Conservation (phyloP, 1,140 invertebrate genomes). For the Anastatus disparis region DNA sequence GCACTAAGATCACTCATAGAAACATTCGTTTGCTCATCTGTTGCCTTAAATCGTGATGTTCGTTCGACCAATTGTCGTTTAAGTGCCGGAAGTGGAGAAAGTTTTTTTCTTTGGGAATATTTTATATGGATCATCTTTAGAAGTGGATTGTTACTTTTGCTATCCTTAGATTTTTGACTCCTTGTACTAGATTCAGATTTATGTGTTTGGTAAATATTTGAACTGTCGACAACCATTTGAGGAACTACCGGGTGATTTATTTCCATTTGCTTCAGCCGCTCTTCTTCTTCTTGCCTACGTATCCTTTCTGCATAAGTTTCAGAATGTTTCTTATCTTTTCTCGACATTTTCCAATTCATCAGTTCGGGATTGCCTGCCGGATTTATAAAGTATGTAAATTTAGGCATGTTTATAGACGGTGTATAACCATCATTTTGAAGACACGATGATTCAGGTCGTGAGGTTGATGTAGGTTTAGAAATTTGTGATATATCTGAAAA, state of each 20-base stretch:
- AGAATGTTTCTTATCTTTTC: conserved; percentile 63
- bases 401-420: conserved; percentile 43
- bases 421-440: not conserved
- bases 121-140: conserved; percentile 27
- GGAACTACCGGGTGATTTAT: not conserved
- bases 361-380: conserved; percentile 47
- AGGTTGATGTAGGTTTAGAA: not conserved
- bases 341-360: conserved; percentile 58
- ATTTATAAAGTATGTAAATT: conserved; percentile 60
- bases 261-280: not conserved
- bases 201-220: too few relatives aligned
- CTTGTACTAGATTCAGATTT: too few relatives aligned
- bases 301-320: conserved; percentile 60
- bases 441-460: not conserved
- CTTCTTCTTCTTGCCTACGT: conserved; percentile 1
- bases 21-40: not conserved
- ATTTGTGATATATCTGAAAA: not conserved
- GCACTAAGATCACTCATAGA: not conserved
- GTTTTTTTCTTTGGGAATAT: conserved; percentile 45
- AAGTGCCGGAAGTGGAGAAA: conserved; percentile 39
- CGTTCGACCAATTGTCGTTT: not conserved
- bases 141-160: not conserved
- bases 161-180: too few relatives aligned
- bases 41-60: not conserved
- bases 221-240: not conserved